Evolutionary conservation across 2,797 vertebrate species (phyloP), one percentile per base, ranked within the genome.

Genomic region (Nannoperca obscura): DNA sequence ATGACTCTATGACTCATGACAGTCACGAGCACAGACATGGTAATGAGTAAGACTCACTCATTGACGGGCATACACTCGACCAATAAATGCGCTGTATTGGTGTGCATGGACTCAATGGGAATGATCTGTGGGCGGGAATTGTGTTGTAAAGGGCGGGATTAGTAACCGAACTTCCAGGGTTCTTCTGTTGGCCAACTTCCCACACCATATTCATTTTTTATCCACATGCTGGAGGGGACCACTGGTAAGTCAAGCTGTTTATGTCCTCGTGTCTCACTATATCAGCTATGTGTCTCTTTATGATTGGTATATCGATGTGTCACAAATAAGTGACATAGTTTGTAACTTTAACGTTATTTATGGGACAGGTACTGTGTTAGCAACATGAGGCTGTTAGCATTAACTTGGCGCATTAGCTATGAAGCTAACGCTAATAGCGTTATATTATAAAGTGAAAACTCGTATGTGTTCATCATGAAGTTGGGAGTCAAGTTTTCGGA

Each of bases 41-140:
- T 15, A 11, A 44, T 1, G 9, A 15, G 44, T 6, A 38, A 76
- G 64, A 83, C 9, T 86, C 57, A 74, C 14, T 11, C 17, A 0
- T 0, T 75, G 40, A 85, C 50, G 3, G 54, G 5, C 62, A 17
- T 2, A 1, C 2, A 0, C 46, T 81, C 44, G 13, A 70, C 84
- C 89, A 91, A 89, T 89, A 2, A 77, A 47, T 5, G 58, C 12
- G 4, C 36, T 2, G 0, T 0, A 0, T 5, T 4, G 0, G 1
- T 7, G 30, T 58, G 3, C 0, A 24, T 17, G 1, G 0, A 72
- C 19, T 87, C 86, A 91, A 91, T 89, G 7, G 47, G 27, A 82
- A n/a, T 0, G 5, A 0, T 0, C 0, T 1, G 4, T 2, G 47
- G 84, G 88, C 63, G 83, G 86, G 55, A 1, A 0, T 15, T 22